These are phyloP conservation scores for Drosophila simulans DNA, from an alignment of 1,140 invertebrate species.

Conservation along the genomic window DNA sequence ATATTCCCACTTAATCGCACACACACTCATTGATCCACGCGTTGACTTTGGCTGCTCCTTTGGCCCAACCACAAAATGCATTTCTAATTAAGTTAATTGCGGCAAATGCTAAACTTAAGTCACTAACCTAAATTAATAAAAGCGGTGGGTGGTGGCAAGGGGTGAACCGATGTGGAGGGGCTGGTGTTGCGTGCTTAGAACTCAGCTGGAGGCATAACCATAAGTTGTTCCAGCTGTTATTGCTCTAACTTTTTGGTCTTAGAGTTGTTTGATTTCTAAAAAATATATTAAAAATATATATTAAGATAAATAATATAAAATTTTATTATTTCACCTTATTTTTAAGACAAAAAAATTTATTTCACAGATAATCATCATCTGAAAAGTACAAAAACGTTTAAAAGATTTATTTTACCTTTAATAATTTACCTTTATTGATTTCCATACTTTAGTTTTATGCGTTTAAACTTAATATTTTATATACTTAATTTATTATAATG, in stretches of 20 bases:
- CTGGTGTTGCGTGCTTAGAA: constrained; percentile 28
- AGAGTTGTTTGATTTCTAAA: background rate
- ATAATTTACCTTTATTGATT: too few species aligned
- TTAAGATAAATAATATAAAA: background rate
- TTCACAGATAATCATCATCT: too few species aligned
- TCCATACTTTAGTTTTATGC: too few species aligned
- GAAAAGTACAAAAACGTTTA: too few species aligned
- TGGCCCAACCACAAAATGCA: constrained; percentile 65
- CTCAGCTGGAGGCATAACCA: constrained; percentile 26
- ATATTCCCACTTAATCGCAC: constrained; percentile 25
- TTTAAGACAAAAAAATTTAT: background rate
- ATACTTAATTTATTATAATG: too few species aligned
- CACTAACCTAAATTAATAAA: constrained; percentile 82
- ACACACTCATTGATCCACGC: constrained; percentile 33
- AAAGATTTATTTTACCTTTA: too few species aligned
- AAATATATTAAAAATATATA: too few species aligned
- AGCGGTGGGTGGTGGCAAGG: background rate
- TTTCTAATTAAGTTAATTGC: constrained; percentile 83
- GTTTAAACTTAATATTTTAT: too few species aligned
- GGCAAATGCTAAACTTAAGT: constrained; percentile 82
- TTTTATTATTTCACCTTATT: background rate
- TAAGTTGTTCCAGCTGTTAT: constrained; percentile 2
- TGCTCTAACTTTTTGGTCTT: constrained; percentile 3
- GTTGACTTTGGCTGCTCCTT: constrained; percentile 52
- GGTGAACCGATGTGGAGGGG: background rate